Percentiles rank a stretch among this genome's conserved stretches.
Evolutionary conservation across 2,888 invertebrate genomes (phyloP).

Genomic region (Philereme transversata): DNA sequence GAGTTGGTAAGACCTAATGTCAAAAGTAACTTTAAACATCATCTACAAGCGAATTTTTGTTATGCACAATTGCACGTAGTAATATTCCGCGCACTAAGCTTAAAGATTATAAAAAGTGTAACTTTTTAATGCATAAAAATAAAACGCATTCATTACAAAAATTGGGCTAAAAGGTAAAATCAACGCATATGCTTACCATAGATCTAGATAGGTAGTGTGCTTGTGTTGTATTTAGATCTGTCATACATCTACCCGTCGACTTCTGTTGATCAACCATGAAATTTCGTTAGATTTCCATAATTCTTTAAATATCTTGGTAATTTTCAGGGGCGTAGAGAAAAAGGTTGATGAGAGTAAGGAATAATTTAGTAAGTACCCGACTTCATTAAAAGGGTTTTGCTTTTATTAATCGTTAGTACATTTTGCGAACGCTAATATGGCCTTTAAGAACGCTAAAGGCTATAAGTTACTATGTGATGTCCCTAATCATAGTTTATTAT

Average conservation of each 20-base stretch:
- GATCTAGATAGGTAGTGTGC: slow-evolving; percentile 7
- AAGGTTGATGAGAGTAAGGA: slow-evolving; percentile 23
- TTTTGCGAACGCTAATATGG: background rate
- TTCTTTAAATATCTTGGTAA: slow-evolving; percentile 23
- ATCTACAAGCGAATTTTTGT: no score
- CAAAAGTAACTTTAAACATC: no score
- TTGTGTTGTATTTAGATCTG: slow-evolving; percentile 20
- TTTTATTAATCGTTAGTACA: slow-evolving; percentile 9
- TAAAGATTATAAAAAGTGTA: no score
- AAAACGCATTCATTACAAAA: no score
- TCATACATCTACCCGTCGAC: slow-evolving; percentile 13
- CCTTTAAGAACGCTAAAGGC: slow-evolving; percentile 5
- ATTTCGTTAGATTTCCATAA: background rate
- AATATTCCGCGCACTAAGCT: background rate
- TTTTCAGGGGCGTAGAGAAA: slow-evolving; percentile 37
- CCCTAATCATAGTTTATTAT: background rate
- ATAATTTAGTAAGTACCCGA: slow-evolving; percentile 37
- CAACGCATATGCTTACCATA: background rate
- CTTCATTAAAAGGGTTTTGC: slow-evolving; percentile 13
- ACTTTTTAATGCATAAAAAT: no score
- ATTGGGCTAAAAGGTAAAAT: background rate
- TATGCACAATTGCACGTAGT: no score
- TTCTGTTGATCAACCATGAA: slow-evolving; percentile 37
- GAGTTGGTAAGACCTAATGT: no score
- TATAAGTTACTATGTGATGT: background rate